Conservation (phyloP, 2,888 invertebrate species). For the Noctua janthina region DNA sequence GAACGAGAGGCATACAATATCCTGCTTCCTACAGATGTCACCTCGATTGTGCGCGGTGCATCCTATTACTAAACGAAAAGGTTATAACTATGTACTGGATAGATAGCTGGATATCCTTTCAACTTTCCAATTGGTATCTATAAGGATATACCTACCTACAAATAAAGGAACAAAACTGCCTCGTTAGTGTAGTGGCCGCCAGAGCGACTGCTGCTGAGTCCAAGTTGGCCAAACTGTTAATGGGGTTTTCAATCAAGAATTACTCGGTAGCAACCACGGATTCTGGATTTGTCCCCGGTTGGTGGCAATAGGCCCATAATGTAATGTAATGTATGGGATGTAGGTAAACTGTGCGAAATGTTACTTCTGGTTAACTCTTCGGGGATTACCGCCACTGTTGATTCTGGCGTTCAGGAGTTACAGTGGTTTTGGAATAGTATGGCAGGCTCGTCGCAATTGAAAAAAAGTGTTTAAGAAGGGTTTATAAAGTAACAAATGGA, state of each 20-base stretch:
- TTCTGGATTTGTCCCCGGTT: not conserved
- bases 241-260: not conserved
- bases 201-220: not conserved
- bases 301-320: not conserved
- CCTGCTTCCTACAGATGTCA: constrained; percentile 27
- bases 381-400: not conserved
- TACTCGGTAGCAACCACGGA: not conserved
- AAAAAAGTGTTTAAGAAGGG: not conserved
- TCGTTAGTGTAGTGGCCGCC: not conserved
- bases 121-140: not conserved
- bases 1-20: constrained; percentile 28
- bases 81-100: not conserved
- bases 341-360: not conserved
- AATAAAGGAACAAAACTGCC: not conserved
- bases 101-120: constrained; percentile 13
- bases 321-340: not conserved
- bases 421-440: too few relatives aligned
- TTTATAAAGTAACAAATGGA: not conserved
- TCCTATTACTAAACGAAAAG: constrained; percentile 10
- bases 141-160: not conserved
- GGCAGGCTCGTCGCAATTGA: too few relatives aligned
- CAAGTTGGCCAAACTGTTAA: not conserved
- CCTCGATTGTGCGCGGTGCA: constrained; percentile 11
- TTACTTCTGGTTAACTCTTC: not conserved
- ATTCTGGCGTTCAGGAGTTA: too few relatives aligned